Conservation (phyloP, 1,140 invertebrate species). For the Caerostris extrusa region DNA sequence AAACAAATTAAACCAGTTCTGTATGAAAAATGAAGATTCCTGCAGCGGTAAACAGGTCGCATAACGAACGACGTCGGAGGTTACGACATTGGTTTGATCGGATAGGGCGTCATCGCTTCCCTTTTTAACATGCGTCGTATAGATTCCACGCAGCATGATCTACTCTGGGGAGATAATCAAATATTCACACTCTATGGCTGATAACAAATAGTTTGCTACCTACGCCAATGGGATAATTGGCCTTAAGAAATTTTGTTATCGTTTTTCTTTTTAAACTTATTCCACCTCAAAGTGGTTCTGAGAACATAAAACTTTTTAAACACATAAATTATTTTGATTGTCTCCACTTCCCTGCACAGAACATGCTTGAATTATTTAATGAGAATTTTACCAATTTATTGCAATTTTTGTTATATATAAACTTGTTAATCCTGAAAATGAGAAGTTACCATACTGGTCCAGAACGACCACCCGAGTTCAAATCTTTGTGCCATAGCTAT, state of each 20-base stretch:
- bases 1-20: conserved; percentile 62
- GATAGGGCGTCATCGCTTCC: background rate
- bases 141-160: background rate
- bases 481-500: too few relatives aligned
- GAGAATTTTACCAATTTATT: too few relatives aligned
- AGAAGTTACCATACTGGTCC: too few relatives aligned
- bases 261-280: background rate
- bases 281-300: too few relatives aligned
- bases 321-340: too few relatives aligned
- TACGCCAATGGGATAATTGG: background rate
- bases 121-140: background rate
- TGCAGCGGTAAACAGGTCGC: conserved; percentile 41
- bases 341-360: too few relatives aligned
- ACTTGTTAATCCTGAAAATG: too few relatives aligned
- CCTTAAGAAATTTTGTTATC: background rate
- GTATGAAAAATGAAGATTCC: conserved; percentile 51
- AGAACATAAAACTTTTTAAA: too few relatives aligned
- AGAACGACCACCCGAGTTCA: too few relatives aligned
- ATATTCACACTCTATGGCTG: background rate
- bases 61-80: conserved; percentile 15
- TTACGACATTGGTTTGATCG: conserved; percentile 29
- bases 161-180: background rate
- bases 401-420: too few relatives aligned
- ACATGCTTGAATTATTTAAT: too few relatives aligned
- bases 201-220: background rate